Evolutionary conservation across 2,113 vertebrate species (phyloP), one percentile per base, ranked within the genome.

Genomic region (Hydrolagus affinis): DNA sequence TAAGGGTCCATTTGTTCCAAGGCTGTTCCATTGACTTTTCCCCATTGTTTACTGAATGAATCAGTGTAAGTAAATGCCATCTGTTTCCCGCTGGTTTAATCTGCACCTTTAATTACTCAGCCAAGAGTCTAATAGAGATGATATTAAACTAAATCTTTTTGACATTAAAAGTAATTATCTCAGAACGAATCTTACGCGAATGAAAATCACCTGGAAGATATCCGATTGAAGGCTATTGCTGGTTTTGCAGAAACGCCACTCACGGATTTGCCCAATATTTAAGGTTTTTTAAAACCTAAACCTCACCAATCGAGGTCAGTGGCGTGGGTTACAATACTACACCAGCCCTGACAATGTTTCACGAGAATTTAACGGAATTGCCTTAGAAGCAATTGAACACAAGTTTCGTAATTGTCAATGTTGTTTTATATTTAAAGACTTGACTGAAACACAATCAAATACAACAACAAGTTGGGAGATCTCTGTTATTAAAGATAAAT

Each of bases 111-210:
- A 98, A 99, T 99, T 98, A 98, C 95, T 95, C 93, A 93, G 95
- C 95, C 96, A 95, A 96, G 95, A 94, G 96, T 95, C 97, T 98
- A 98, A 99, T 98, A 95, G 96, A 98, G 96, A 96, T 95, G 96
- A 98, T 97, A 98, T 98, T 99, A 98, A 98, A 97, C 96, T 96
- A 98, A 97, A 98, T 97, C 96, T 99, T 98, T 97, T 94, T 99
- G 97, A 99, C 97, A 98, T 98, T 98, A 96, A 98, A 95, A 97
- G 96, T 98, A 96, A 98, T 99, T 97, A 98, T 97, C 93, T 95
- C 94, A 92, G 94, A 95, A 95, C 93, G 92, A 93, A 93, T 92
- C 94, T 95, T 93, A 91, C 91, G 89, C 88, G 92, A 90, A 94
- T 91, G 91, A 91, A 95, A 93, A 93, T 88, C 91, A 90, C 88